These are phyloP conservation scores for Gandaritis pyraliata DNA, from an alignment of 2,888 invertebrate genomes.

Conservation along the genomic window DNA sequence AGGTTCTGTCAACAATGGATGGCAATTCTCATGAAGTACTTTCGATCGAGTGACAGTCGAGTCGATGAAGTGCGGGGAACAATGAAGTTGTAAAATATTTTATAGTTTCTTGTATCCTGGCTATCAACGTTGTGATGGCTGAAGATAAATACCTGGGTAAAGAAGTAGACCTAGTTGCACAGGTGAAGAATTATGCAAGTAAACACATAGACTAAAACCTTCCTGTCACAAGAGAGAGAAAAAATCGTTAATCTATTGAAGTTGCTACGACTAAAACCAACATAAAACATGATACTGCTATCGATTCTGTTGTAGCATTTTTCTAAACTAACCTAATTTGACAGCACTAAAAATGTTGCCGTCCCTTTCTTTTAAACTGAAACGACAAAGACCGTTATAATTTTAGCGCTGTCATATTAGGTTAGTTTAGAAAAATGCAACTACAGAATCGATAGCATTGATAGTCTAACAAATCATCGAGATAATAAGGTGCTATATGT, in stretches of 20 bases:
- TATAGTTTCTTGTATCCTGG: constrained; percentile 45
- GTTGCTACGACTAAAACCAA: neutral
- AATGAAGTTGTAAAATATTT: constrained; percentile 53
- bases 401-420: no score
- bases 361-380: no score
- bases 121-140: constrained; percentile 16
- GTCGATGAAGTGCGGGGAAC: constrained; percentile 39
- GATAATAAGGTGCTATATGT: neutral
- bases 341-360: no score
- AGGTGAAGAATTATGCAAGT: no score
- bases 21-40: constrained; percentile 48
- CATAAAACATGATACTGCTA: neutral
- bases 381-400: no score
- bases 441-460: no score
- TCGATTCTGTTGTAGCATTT: no score
- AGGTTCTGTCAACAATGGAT: constrained; percentile 49
- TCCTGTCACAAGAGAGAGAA: neutral
- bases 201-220: no score
- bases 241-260: neutral
- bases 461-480: neutral
- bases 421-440: no score
- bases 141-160: constrained; percentile 5
- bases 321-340: no score
- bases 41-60: constrained; percentile 30
- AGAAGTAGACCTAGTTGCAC: no score